Conservation (phyloP, 2,113 vertebrate species). For the Prunella himalayana region DNA sequence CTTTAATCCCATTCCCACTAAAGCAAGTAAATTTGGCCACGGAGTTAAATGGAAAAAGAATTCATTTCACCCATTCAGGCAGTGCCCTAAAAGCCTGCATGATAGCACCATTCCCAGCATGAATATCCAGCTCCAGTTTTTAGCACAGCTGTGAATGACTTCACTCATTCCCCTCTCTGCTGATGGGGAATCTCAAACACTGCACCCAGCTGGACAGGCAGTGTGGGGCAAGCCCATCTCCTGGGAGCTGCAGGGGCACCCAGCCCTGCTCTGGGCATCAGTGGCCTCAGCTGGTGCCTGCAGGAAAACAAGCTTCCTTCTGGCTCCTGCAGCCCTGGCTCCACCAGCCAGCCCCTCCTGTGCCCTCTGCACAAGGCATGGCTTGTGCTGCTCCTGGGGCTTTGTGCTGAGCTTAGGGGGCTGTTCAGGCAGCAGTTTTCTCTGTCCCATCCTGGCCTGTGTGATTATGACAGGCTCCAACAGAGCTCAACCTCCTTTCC, state of each 20-base stretch:
- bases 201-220: not conserved
- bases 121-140: not conserved
- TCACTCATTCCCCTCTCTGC: not conserved
- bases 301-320: not conserved
- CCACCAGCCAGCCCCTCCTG: not conserved
- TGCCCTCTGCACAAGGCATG: not conserved
- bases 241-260: fast-evolving
- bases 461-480: not conserved
- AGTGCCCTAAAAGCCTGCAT: not conserved
- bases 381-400: not conserved
- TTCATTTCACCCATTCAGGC: not conserved
- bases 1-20: slow-evolving; percentile 31
- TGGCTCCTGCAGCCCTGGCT: not conserved
- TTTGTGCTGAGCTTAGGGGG: not conserved
- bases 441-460: not conserved
- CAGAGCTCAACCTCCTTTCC: not conserved
- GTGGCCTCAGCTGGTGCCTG: not conserved
- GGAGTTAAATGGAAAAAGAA: slow-evolving; percentile 6
- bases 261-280: not conserved
- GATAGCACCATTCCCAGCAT: not conserved
- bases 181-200: not conserved
- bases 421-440: not conserved
- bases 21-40: slow-evolving; percentile 29
- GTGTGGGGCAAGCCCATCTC: fast-evolving
- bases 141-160: not conserved